Evolutionary conservation across 2,797 vertebrate genomes (phyloP), one percentile per base, ranked within the genome.

Genomic region (Lepus townsendii): DNA sequence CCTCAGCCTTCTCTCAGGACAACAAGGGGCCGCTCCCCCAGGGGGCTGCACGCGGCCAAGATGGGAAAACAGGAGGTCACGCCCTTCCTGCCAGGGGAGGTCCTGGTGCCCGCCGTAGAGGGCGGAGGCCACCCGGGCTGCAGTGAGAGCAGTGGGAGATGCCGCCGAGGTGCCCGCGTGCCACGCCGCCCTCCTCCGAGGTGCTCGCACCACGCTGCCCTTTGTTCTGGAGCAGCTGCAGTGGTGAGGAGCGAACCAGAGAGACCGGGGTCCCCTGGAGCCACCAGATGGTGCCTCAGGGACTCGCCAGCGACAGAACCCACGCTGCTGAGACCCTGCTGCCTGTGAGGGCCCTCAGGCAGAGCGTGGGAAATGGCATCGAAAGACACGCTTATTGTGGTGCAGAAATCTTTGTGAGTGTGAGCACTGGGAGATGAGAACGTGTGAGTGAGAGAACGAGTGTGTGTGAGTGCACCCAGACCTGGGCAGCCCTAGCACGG

Each of bases 1-100:
- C 71, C 88, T 92, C 79, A 57, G 32, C 27, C 57, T 79, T 71
- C 84, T 80, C 83, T 32, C 17, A 3, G 12, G 30, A 69, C 76
- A 54, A 19, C 68, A 24, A 73, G 75, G 83, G 83, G 86, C 54
- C 22, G 13, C 9, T 65, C 82, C 52, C 63, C 50, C 27, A 1
- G 8, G 82, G 79, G 77, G 69, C 38, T 57, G 65, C 85, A 30
- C 83, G 26, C 66, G 62, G 30, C 75, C 65, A n/a, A 78, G 84
- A 87, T 83, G 84, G 47, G 57, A 83, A 93, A 95, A 96, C 93
- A 93, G 0, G 19, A 32, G 83, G 80, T 73, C 76, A 77, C 87
- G 2, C 87, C 96, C 96, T 96, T 95, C 92, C 93, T 96, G 86
- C 65, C 71, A 38, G 85, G 13, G 72, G 57, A 32, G 63, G 68